These are phyloP conservation scores for Adelges cooleyi DNA, from an alignment of 1,140 invertebrate genomes.

Conservation along the genomic window DNA sequence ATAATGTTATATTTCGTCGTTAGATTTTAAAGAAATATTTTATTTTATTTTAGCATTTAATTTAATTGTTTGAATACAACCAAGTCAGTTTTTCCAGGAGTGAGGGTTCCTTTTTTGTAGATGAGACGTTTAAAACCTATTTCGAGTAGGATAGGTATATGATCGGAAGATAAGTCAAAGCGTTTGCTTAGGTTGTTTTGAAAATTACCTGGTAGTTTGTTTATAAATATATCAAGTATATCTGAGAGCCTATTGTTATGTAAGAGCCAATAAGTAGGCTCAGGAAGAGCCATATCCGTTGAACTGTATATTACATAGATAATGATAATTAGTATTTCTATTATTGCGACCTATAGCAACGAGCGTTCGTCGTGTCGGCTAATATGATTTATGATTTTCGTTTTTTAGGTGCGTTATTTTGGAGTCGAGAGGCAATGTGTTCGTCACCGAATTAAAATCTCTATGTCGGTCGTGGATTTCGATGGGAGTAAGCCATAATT, in stretches of 20 bases:
- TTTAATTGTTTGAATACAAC: neutral
- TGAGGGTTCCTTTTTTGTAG: neutral
- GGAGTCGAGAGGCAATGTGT: slow-evolving; percentile 1
- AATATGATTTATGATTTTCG: too few relatives aligned
- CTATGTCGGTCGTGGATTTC: slow-evolving; percentile 14
- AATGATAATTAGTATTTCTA: too few relatives aligned
- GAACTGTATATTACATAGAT: too few relatives aligned
- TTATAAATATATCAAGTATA: neutral
- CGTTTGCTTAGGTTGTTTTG: neutral
- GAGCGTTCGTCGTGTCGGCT: too few relatives aligned
- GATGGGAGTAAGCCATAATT: slow-evolving; percentile 5
- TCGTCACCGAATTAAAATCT: neutral
- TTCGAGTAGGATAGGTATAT: neutral
- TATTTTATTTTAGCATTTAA: slow-evolving; percentile 1
- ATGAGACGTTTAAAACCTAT: neutral
- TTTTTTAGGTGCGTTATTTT: too few relatives aligned
- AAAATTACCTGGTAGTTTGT: neutral
- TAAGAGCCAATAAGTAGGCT: neutral
- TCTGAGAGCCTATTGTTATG: neutral
- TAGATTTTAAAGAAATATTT: slow-evolving; percentile 6
- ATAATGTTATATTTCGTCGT: slow-evolving; percentile 3
- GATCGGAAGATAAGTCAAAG: neutral
- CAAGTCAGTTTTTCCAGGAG: neutral
- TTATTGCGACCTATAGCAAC: too few relatives aligned
- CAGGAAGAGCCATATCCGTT: too few relatives aligned